A percentile compares a stretch with the other conserved stretches of the same genome.
phyloP scores from a whole-genome alignment of 2,888 invertebrate species.

The Eurytoma californica region DNA sequence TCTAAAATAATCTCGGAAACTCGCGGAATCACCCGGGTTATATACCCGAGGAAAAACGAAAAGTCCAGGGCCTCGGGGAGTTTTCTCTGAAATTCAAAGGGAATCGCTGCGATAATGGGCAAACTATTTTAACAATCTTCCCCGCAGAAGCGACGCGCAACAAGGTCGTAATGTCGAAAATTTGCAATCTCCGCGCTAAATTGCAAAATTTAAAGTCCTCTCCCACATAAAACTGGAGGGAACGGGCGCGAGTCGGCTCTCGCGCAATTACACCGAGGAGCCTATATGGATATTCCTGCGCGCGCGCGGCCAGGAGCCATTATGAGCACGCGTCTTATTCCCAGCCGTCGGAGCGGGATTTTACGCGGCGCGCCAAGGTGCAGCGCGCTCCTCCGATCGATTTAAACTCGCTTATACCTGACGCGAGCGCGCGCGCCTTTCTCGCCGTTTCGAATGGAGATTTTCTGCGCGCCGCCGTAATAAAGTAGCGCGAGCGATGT shows the following conservation, averaged over 20 bases:
- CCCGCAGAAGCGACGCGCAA: slow-evolving; percentile 3
- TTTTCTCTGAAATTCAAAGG: too few relatives aligned
- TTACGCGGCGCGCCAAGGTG: slow-evolving; percentile 22
- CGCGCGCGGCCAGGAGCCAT: slow-evolving; percentile 28
- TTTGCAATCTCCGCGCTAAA: slow-evolving; percentile 35
- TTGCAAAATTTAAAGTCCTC: slow-evolving; percentile 30
- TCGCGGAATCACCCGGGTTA: too few relatives aligned
- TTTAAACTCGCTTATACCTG: slow-evolving; percentile 37
- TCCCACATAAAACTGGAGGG: slow-evolving; percentile 32
- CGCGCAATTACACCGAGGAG: slow-evolving; percentile 26
- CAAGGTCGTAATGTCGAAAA: slow-evolving; percentile 37
- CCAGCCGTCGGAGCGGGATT: slow-evolving; percentile 20
- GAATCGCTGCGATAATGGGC: too few relatives aligned
- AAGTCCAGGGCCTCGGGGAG: too few relatives aligned
- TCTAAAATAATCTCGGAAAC: too few relatives aligned
- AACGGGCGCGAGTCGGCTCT: slow-evolving; percentile 5
- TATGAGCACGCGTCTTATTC: slow-evolving; percentile 43
- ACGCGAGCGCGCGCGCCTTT: background rate
- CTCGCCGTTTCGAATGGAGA: background rate
- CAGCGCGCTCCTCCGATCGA: slow-evolving; percentile 26
- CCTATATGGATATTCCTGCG: slow-evolving; percentile 14
- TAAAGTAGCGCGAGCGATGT: slow-evolving; percentile 36
- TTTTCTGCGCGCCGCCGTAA: background rate
- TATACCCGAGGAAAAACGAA: too few relatives aligned
- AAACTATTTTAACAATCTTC: background rate